Conservation (phyloP, 2,113 vertebrate species). For the Tachycineta bicolor region DNA sequence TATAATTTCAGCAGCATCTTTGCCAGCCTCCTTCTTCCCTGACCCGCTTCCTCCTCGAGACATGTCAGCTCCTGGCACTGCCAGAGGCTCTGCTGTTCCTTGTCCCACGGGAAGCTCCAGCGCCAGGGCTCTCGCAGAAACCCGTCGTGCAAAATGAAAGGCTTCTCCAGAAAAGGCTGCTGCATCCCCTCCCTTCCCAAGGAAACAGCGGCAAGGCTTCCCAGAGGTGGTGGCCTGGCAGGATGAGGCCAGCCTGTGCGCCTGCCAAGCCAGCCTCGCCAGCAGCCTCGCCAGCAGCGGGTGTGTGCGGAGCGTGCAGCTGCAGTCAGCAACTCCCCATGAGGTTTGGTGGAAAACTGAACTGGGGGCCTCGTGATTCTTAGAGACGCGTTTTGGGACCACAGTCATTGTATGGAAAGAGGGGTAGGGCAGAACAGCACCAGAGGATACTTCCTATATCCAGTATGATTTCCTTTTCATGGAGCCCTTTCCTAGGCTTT, state of each 20-base stretch:
- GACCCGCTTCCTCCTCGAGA: neutral
- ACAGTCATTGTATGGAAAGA: neutral
- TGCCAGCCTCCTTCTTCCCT: neutral
- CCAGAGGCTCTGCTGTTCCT: neutral
- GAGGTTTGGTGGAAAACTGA: neutral
- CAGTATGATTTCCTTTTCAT: neutral
- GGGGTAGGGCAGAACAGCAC: neutral
- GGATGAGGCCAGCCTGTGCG: neutral
- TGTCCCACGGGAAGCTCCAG: neutral
- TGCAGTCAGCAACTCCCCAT: neutral
- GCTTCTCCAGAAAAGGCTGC: neutral
- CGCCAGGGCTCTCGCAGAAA: neutral
- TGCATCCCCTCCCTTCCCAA: neutral
- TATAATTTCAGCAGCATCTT: neutral
- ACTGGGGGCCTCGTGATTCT: neutral
- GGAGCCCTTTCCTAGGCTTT: neutral
- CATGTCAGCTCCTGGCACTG: neutral
- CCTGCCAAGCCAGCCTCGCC: neutral
- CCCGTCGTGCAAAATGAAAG: neutral
- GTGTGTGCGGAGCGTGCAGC: fast-evolving
- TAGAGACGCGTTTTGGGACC: neutral
- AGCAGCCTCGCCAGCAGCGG: fast-evolving
- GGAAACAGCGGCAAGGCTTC: neutral
- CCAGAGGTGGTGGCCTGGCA: neutral
- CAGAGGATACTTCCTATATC: neutral